Evolutionary conservation across 2,113 vertebrate genomes (phyloP).

Genomic region (Corythornis vintsioides): DNA sequence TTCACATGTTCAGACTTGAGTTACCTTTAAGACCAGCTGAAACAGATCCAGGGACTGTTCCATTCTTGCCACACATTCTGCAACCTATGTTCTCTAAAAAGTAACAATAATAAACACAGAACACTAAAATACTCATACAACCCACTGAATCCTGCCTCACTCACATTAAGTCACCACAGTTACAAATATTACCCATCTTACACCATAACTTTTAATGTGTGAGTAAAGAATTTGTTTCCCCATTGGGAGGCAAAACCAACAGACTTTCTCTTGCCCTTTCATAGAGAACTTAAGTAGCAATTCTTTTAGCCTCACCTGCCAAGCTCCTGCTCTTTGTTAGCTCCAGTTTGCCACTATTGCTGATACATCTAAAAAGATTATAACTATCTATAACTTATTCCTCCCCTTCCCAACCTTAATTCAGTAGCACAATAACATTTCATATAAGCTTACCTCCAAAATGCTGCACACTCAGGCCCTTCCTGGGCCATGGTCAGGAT

Average conservation of each 20-base stretch:
- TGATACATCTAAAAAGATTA: not conserved
- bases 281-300: not conserved
- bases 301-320: not conserved
- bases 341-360: not conserved
- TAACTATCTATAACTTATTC: not conserved
- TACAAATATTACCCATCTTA: not conserved
- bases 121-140: not conserved
- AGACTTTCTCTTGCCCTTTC: not conserved
- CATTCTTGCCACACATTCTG: not conserved
- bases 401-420: not conserved
- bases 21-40: not conserved
- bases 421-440: not conserved
- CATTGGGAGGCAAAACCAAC: not conserved
- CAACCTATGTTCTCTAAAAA: not conserved
- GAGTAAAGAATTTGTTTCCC: not conserved
- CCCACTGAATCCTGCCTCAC: not conserved
- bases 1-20: not conserved
- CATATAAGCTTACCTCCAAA: not conserved
- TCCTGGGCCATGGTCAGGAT: rapidly evolving
- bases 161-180: not conserved
- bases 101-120: not conserved
- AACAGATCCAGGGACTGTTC: not conserved
- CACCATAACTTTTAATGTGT: not conserved
- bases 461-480: rapidly evolving
- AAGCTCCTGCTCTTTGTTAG: not conserved